A percentile compares a stretch with the other conserved stretches of the same genome.
Conservation (phyloP, 2,113 vertebrate genomes). For the Cavia aperea region DNA sequence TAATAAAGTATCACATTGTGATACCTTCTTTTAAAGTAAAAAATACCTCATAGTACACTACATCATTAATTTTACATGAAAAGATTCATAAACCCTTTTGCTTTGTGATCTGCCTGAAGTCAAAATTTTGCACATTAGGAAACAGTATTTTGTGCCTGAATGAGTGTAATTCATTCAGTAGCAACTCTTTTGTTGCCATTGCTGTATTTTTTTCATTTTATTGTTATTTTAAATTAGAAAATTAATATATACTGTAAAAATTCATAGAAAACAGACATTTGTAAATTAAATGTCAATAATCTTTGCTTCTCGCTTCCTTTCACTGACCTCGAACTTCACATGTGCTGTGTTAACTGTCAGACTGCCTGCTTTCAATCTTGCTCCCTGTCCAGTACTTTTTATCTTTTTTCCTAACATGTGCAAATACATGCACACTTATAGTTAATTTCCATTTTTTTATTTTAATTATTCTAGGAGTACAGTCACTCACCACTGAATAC, state of each 20-base stretch:
- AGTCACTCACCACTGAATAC: not conserved
- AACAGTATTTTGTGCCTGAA: slow-evolving; percentile 36
- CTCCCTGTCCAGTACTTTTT: not conserved
- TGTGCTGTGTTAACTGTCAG: not conserved
- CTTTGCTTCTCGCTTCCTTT: not conserved
- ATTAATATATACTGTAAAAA: not conserved
- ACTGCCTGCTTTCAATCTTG: not conserved
- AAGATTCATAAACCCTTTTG: slow-evolving; percentile 52
- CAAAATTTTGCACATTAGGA: slow-evolving; percentile 40
- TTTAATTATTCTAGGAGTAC: not conserved
- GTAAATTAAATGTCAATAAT: not conserved
- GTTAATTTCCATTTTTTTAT: not conserved
- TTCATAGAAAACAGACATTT: slow-evolving; percentile 16
- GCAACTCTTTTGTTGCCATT: slow-evolving; percentile 20
- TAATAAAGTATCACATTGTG: slow-evolving; percentile 55
- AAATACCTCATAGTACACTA: slow-evolving; percentile 28
- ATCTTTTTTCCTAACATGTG: not conserved
- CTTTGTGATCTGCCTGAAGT: slow-evolving; percentile 34
- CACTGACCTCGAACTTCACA: not conserved
- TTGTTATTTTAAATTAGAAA: slow-evolving; percentile 42
- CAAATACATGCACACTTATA: not conserved
- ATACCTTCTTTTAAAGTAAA: slow-evolving; percentile 55
- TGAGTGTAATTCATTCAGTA: slow-evolving; percentile 41
- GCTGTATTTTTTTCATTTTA: not conserved
- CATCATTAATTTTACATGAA: slow-evolving; percentile 65